Evolutionary conservation across 30 jellyfish, hydroid and myxozoan genomes (phyloP), one percentile per base, ranked within the genome.

Genomic region (Mastigias papua): DNA sequence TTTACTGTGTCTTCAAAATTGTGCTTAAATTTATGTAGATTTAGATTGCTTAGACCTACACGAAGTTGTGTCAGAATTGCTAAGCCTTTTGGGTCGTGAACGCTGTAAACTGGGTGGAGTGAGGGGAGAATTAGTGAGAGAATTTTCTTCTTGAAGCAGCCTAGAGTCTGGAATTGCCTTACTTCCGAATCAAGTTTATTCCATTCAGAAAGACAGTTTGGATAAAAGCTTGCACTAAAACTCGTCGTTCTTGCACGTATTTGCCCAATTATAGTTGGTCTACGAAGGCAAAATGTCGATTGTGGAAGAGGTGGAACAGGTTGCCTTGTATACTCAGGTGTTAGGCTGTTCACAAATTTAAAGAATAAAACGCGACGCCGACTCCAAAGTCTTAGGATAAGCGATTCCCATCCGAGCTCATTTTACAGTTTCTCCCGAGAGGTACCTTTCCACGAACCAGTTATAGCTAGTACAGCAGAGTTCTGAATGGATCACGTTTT

Each of bases 291-390:
- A 72, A 30, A 72, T 1, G 29, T 54, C 32, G 88, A 54, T 50
- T 60, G 62, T 60, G 30, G 58, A 76, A 76, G 76, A 49, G 88
- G 88, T 76, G 76, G 76, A n/a, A 76, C 27, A 76, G 63, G 88
- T 25, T 23, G 76, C 88, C 88, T 21, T 3, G 51, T 46, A 8
- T 60, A 60, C 72, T 19, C 8, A 20, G 72, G 72, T 60, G n/a
- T n/a, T n/a, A n/a, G n/a, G n/a, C n/a, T n/a, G n/a, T n/a, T n/a
- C n/a, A n/a, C n/a, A n/a, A n/a, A n/a, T n/a, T n/a, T n/a, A n/a
- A n/a, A n/a, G n/a, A n/a, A n/a, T n/a, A n/a, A n/a, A n/a, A n/a
- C n/a, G n/a, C n/a, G n/a, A n/a, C n/a, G n/a, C n/a, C n/a, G n/a
- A n/a, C n/a, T n/a, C n/a, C n/a, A n/a, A n/a, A n/a, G n/a, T n/a